Percentiles rank a stretch among this genome's conserved stretches.
These are phyloP conservation scores for Coracopsis vasa DNA, from an alignment of 2,113 vertebrate species.

Conservation along the genomic window DNA sequence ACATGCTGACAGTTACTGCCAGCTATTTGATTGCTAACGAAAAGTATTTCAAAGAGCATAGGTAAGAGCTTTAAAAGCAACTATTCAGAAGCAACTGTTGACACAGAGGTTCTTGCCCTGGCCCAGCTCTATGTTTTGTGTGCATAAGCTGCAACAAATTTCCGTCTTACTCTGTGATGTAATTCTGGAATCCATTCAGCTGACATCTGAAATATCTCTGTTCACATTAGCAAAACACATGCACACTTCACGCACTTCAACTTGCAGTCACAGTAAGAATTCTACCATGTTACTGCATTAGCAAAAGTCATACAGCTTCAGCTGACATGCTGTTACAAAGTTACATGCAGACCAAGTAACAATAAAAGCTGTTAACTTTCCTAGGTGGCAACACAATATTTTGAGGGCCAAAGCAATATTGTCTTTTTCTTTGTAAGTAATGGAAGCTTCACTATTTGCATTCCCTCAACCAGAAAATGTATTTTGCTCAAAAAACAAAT, in stretches of 20 bases:
- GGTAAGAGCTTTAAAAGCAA: not conserved
- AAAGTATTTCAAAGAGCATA: not conserved
- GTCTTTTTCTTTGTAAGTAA: not conserved
- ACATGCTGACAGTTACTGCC: not conserved
- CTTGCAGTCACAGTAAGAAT: not conserved
- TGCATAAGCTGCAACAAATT: not conserved
- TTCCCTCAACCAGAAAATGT: not conserved
- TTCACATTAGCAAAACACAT: not conserved
- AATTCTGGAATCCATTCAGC: not conserved
- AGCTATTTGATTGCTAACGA: not conserved
- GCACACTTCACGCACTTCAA: not conserved
- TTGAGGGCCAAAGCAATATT: not conserved
- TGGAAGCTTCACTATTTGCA: not conserved
- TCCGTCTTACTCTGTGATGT: not conserved
- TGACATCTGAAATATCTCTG: not conserved
- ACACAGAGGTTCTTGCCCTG: not conserved
- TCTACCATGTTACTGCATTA: not conserved
- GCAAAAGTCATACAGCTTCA: not conserved
- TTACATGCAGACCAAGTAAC: not conserved
- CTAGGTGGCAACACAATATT: not conserved
- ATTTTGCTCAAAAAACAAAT: not conserved
- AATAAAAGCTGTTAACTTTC: not conserved
- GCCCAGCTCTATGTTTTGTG: not conserved
- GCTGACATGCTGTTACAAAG: not conserved
- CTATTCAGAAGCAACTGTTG: not conserved